These are phyloP conservation scores for Oceanites oceanicus DNA, from an alignment of 2,113 vertebrate species.

Conservation along the genomic window DNA sequence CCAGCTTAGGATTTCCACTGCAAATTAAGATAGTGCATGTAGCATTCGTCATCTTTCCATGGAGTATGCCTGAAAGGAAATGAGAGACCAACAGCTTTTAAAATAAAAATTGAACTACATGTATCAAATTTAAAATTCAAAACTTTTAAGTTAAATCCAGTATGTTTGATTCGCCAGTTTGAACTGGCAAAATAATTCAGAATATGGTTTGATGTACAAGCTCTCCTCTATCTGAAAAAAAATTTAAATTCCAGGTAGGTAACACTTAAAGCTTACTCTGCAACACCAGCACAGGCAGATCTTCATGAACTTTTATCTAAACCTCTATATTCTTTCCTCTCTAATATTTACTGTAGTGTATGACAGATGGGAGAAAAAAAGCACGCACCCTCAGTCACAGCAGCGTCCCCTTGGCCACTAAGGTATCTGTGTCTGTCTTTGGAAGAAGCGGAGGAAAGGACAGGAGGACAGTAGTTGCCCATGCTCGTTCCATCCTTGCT, in stretches of 20 bases:
- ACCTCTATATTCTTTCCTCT: neutral
- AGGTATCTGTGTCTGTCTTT: neutral
- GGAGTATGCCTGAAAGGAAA: constrained; percentile 14
- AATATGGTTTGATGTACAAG: neutral
- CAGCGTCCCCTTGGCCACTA: neutral
- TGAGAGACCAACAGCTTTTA: constrained; percentile 14
- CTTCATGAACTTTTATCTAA: neutral
- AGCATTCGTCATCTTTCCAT: neutral
- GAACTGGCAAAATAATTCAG: neutral
- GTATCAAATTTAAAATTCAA: neutral
- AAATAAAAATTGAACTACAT: neutral
- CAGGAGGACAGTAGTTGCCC: neutral
- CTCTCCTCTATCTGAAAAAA: neutral
- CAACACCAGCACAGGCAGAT: neutral
- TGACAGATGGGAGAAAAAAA: rapidly evolving
- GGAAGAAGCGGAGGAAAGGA: neutral
- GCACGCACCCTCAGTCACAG: neutral
- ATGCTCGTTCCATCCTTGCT: neutral
- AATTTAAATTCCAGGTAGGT: neutral
- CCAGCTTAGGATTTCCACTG: constrained; percentile 36
- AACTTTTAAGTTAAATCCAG: neutral
- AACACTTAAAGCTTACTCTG: neutral
- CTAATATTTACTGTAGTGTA: neutral
- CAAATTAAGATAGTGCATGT: constrained; percentile 62
- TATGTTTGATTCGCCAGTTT: neutral